Conservation (phyloP, 2,888 invertebrate genomes). For the Xylophagus ater region DNA sequence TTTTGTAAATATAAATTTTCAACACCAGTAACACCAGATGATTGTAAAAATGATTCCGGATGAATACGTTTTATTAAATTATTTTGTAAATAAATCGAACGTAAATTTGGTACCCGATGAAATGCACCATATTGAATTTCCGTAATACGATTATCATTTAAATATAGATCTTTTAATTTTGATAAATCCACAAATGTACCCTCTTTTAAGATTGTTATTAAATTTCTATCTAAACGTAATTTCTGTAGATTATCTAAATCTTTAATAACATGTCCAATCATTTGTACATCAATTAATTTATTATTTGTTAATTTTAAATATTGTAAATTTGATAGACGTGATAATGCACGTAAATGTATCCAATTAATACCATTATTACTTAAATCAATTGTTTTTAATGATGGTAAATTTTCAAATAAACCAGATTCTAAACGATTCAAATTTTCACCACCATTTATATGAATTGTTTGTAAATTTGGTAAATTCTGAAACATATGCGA, state of each 20-base stretch:
- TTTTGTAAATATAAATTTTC: constrained; percentile 67
- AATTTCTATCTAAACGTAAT: constrained; percentile 59
- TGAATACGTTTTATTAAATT: constrained; percentile 67
- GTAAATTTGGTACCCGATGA: constrained; percentile 61
- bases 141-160: constrained; percentile 62
- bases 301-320: constrained; percentile 63
- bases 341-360: constrained; percentile 65
- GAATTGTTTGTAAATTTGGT: constrained; percentile 61
- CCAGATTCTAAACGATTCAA: constrained; percentile 61
- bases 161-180: constrained; percentile 51
- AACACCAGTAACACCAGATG: constrained; percentile 59
- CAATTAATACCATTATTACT: constrained; percentile 63
- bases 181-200: constrained; percentile 71
- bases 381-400: constrained; percentile 60
- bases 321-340: constrained; percentile 53
- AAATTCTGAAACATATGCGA: constrained; percentile 60
- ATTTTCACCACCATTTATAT: constrained; percentile 57
- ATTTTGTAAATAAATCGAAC: constrained; percentile 62
- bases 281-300: constrained; percentile 63
- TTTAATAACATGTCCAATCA: constrained; percentile 66
- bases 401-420: constrained; percentile 55
- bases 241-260: constrained; percentile 62
- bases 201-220: constrained; percentile 58
- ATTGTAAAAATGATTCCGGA: constrained; percentile 68
- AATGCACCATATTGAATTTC: constrained; percentile 72